Conservation (phyloP, 2,797 vertebrate genomes). For the Aphelocoma californica region DNA sequence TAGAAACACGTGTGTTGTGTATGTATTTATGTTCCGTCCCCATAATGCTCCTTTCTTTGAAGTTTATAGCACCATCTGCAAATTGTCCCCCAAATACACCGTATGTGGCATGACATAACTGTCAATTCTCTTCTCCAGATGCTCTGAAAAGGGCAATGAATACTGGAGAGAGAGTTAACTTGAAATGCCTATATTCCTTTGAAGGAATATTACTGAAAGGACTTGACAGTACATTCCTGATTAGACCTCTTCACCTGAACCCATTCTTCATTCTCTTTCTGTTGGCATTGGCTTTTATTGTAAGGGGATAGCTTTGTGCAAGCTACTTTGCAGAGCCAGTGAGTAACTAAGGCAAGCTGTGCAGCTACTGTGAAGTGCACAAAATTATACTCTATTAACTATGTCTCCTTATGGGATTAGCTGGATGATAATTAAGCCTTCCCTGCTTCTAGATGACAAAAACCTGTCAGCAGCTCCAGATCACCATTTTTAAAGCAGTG, state of each 20-base stretch:
- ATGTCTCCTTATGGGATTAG: constrained; percentile 50
- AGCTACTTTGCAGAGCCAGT: constrained; percentile 7
- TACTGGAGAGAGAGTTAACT: neutral
- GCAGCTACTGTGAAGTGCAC: constrained; percentile 45
- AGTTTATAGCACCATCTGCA: neutral
- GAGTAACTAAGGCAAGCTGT: constrained; percentile 42
- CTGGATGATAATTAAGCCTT: constrained; percentile 25
- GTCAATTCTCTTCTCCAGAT: neutral
- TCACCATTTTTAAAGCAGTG: constrained; percentile 4
- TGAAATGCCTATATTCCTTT: constrained; percentile 14
- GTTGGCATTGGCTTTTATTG: neutral
- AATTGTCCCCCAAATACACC: neutral
- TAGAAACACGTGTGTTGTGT: neutral
- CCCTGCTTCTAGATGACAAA: neutral
- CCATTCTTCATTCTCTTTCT: constrained; percentile 18
- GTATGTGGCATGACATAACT: neutral
- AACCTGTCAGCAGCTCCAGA: neutral
- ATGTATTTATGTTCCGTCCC: neutral
- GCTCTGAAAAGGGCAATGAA: constrained; percentile 13
- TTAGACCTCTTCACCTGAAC: constrained; percentile 29
- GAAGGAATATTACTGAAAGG: neutral
- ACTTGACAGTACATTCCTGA: neutral
- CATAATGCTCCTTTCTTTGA: neutral
- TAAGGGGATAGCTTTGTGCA: neutral
- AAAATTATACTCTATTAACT: constrained; percentile 48